Base-by-base conservation (phyloP, 37 sponge, comb jelly and placozoan species). In the Aplysina aerophoba region DNA sequence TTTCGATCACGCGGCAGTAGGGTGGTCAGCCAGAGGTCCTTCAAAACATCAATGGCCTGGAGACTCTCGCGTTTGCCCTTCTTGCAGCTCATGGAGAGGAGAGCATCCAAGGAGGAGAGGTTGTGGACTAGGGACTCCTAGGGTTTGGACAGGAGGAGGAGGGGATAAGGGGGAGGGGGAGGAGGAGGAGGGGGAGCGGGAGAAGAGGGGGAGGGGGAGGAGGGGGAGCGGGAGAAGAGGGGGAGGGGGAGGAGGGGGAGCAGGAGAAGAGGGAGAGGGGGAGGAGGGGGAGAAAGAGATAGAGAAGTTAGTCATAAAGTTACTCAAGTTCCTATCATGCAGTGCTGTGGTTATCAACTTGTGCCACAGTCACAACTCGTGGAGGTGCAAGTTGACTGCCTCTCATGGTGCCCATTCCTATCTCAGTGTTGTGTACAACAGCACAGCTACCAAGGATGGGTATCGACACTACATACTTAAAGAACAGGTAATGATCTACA, bases 91-190 rank as follows among this genome's bases (percentile, higher is more conserved):
- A 99, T 93, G 0, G 73, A 41, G 0, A 97, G 81, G 4, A 99
- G 87, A 0, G 83, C 71, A 61, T 87, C 82, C 17, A 99, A 61
- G 73, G 92, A 73, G 12, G 73, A 16, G 22, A 99, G 87, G 57
- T 96, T 80, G 80, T 96, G 97, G 11, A 98, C 87, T 2, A 96
- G 96, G 20, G 99, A 98, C 75, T 98, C 99, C 95, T 98, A 44
- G 50, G 50, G n/a, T n/a, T n/a, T n/a, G n/a, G n/a, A n/a, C n/a
- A n/a, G n/a, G n/a, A n/a, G n/a, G n/a, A n/a, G n/a, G n/a, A n/a
- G n/a, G n/a, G n/a, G n/a, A n/a, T n/a, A n/a, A n/a, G 24, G 64
- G 64, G 11, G 27, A 63, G 11, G 64, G 27, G 27, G 27, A n/a
- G 11, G 64, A 8, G 27, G 24, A 12, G 27, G 5, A 12, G 5